Evolutionary conservation across 1,140 invertebrate species (phyloP), one percentile per base, ranked within the genome.

Genomic region (Monomorium pharaonis): DNA sequence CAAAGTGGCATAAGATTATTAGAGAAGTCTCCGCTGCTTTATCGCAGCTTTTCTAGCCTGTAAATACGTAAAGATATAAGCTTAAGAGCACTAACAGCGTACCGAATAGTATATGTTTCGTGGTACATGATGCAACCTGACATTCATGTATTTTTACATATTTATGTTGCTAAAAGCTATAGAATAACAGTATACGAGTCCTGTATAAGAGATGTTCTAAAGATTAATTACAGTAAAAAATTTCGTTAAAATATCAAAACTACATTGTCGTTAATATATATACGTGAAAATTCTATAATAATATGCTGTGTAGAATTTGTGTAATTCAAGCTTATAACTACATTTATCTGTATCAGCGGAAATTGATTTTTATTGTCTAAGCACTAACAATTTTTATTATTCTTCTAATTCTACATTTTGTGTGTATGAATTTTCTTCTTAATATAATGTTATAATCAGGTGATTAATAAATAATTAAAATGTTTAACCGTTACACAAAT

Each of bases 1-100:
- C 44, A 33, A 72, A 56, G 3, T 58, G 3, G 7, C 18, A 56
- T 44, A 10, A 18, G 21, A 81, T 27, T 54, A 56, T 3, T n/a
- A 16, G 44, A 24, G 60, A n/a, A 24, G 3, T 18, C 5, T 2
- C 18, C 16, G 7, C 6, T 69, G n/a, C 27, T 44, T 27, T 49
- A 21, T 21, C 42, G 42, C 18, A 56, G 33, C 33, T 70, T 81
- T 70, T 42, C 21, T 56, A 30, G 16, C 63, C 6, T 24, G 33
- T 81, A 44, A 81, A 81, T 81, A 81, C 27, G 51, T 81, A 58
- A 81, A 33, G 21, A 70, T 27, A 37, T 42, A 56, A 81, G 63
- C 33, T 9, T 81, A 81, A 56, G 18, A 54, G 44, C 76, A 18
- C 30, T 78, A 78, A 81, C 44, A 21, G 60, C 44, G 27, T 7